These are phyloP conservation scores for Neosalanx taihuensis DNA, from an alignment of 2,797 vertebrate genomes.

Conservation along the genomic window DNA sequence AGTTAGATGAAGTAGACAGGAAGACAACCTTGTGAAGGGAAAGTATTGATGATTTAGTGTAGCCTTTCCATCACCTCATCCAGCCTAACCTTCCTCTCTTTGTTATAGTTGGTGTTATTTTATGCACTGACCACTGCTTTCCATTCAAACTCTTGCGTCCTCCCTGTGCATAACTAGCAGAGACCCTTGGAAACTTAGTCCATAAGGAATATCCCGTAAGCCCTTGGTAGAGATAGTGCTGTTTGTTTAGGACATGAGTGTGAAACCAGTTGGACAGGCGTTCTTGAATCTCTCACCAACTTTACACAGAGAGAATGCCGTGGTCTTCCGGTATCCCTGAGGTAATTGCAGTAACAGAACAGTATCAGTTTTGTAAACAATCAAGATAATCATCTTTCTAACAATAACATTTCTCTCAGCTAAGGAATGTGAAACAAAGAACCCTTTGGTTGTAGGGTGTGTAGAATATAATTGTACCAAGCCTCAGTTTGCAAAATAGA, in stretches of 20 bases:
- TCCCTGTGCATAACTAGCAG: neutral
- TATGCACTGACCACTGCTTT: constrained; percentile 17
- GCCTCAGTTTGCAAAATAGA: neutral
- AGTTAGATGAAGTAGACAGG: neutral
- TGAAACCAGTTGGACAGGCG: constrained; percentile 28
- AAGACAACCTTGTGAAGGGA: constrained; percentile 29
- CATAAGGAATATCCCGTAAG: constrained; percentile 30
- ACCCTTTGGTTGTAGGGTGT: constrained; percentile 6
- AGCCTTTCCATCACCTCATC: constrained; percentile 23
- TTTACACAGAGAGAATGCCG: constrained; percentile 15
- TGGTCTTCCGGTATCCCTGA: constrained; percentile 27
- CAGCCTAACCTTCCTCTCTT: constrained; percentile 38
- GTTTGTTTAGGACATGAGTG: constrained; percentile 23
- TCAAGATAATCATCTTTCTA: constrained; percentile 43
- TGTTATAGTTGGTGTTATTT: constrained; percentile 31
- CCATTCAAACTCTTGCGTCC: constrained; percentile 3
- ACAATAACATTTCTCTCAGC: neutral
- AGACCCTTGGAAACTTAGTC: constrained; percentile 22
- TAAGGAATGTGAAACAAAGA: constrained; percentile 40
- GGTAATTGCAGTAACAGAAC: constrained; percentile 31
- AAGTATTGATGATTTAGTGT: constrained; percentile 24
- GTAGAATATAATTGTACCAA: neutral
- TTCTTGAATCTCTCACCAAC: constrained; percentile 24
- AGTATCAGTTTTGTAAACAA: constrained; percentile 42
- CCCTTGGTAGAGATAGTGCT: constrained; percentile 6